phyloP scores from a whole-genome alignment of 2,888 invertebrate genomes.

The Lasioglossum marginatum region DNA sequence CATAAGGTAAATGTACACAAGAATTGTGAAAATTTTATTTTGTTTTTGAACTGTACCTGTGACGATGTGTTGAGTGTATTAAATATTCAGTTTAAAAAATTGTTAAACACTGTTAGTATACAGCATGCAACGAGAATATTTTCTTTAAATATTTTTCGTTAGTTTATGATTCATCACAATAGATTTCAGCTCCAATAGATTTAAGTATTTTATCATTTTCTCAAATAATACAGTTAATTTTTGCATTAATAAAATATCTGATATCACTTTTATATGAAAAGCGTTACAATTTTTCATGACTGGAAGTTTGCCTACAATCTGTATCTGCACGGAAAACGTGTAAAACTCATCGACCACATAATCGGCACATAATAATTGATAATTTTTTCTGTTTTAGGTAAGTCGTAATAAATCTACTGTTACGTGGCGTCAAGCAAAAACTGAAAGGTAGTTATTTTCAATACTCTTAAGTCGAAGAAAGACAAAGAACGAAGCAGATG shows the following conservation, averaged over 20 bases:
- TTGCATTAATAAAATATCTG: not conserved
- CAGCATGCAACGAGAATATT: too few relatives aligned
- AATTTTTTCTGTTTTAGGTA: constrained; percentile 76
- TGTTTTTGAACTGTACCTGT: not conserved
- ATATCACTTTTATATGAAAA: not conserved
- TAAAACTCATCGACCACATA: not conserved
- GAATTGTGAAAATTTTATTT: not conserved
- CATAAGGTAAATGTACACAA: too few relatives aligned
- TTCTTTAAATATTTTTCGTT: not conserved
- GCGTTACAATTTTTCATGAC: not conserved
- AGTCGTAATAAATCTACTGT: constrained; percentile 57
- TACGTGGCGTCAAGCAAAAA: constrained; percentile 33
- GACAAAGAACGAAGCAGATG: constrained; percentile 75
- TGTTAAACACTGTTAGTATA: not conserved
- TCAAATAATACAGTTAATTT: not conserved
- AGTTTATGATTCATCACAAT: not conserved
- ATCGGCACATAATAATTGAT: constrained; percentile 31
- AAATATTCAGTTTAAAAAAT: not conserved
- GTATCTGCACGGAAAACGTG: not conserved
- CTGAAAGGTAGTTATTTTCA: constrained; percentile 64
- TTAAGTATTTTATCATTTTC: not conserved
- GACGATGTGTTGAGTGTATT: not conserved
- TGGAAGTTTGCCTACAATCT: not conserved
- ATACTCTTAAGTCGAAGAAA: constrained; percentile 67
- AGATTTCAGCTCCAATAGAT: not conserved